Evolutionary conservation across 2,113 vertebrate genomes (phyloP), one percentile per base, ranked within the genome.

Genomic region (Chaenocephalus aceratus): DNA sequence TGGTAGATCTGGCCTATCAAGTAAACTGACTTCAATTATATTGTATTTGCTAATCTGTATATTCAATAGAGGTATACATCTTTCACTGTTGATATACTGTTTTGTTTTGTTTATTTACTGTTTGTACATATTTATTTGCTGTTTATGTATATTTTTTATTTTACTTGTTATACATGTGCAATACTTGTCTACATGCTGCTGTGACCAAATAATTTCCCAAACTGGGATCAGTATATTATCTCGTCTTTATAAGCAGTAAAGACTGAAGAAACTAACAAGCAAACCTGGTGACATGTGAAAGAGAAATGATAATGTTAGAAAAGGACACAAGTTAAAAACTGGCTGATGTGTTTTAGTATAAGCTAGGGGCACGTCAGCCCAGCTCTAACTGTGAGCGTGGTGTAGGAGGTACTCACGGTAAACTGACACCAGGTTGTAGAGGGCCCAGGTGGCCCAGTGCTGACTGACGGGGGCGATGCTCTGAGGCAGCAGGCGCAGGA

Each of bases 391-490:
- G 54, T 57, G 56, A 9, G 18, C 18, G 9, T 1, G 11, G 57
- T 49, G n/a, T 21, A 26, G n/a, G 10, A 30, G 65, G 77, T 90
- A 97, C 98, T 98, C 95, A 99, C 98, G 95, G 93, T 99, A 99
- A 86, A 99, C 98, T 18, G 98, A 99, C 59, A 99, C 97, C 45
- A 99, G 95, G 95, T 99, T 99, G 90, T 92, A 99, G 23, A 99
- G 96, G 2, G 98, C 98, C 98, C 98, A 99, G 1, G 98, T 99
- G 45, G 98, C 98, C 98, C 98, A 99, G 90, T 99, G 98, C 93
- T 99, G 98, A 88, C 97, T 99, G 86, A 99, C 97, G 0, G 97
- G 97, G 13, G 97, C 95, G 68, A 98, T 96, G 52, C 95, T 89
- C 94, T 99, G 98, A 44, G 98, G 97, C 74, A 99, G 96, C 62